Conservation (phyloP, 2,888 invertebrate genomes). For the Acanthacorydalis orientalis region DNA sequence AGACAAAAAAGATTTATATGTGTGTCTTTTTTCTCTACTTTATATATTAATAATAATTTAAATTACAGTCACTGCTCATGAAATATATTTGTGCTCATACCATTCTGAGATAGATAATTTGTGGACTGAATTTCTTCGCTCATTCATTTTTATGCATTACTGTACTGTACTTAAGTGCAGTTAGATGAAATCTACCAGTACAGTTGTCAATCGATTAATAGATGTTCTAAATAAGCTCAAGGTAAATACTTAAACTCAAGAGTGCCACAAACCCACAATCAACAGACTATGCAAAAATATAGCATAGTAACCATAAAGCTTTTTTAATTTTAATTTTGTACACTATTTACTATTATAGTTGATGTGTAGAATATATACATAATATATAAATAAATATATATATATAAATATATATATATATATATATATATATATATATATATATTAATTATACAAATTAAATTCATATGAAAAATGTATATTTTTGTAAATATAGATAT, state of each 20-base stretch:
- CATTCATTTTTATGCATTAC: no score
- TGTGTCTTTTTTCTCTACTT: neutral
- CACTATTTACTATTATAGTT: conserved; percentile 1
- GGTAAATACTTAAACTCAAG: neutral
- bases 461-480: conserved; percentile 3
- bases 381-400: neutral
- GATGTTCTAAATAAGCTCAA: conserved; percentile 1
- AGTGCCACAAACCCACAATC: neutral
- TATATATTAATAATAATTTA: conserved; percentile 5
- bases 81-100: conserved; percentile 7
- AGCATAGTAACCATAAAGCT: neutral
- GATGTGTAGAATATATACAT: conserved; percentile 3
- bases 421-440: no score
- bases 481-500: conserved; percentile 7
- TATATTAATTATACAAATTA: no score
- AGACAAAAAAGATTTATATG: conserved; percentile 5
- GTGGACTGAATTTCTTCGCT: no score
- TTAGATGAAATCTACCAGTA: no score
- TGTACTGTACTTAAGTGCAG: no score
- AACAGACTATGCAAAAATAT: neutral
- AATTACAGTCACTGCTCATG: conserved; percentile 1
- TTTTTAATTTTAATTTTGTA: conserved; percentile 6
- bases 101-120: conserved; percentile 14
- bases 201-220: neutral
- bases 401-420: conserved; percentile 1